Conservation (phyloP, 2,888 invertebrate genomes). For the Alsophila aescularia region DNA sequence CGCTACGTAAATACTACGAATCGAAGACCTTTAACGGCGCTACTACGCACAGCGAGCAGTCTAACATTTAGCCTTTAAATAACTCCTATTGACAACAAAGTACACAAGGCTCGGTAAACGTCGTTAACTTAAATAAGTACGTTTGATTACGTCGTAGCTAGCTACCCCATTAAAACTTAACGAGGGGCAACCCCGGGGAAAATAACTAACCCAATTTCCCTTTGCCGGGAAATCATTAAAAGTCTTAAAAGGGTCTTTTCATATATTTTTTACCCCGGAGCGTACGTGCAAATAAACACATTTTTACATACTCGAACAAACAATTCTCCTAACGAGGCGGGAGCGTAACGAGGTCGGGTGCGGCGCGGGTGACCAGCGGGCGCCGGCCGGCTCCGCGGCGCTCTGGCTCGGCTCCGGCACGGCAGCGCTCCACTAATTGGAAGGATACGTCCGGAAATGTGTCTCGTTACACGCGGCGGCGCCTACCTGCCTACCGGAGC, state of each 20-base stretch:
- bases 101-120: constrained; percentile 72
- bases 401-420: constrained; percentile 40
- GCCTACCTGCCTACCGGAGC: constrained; percentile 57
- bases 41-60: constrained; percentile 19
- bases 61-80: constrained; percentile 49
- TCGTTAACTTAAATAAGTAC: constrained; percentile 83
- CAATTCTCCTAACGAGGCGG: constrained; percentile 83
- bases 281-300: constrained; percentile 85
- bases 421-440: constrained; percentile 69
- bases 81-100: constrained; percentile 75
- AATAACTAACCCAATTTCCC: constrained; percentile 85
- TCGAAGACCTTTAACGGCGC: constrained; percentile 44
- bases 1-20: constrained; percentile 39
- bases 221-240: constrained; percentile 85
- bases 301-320: constrained; percentile 85
- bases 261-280: constrained; percentile 81
- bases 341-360: constrained; percentile 75
- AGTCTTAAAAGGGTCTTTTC: constrained; percentile 85
- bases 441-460: constrained; percentile 76
- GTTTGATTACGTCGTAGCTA: constrained; percentile 83
- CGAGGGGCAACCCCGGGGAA: constrained; percentile 83
- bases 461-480: constrained; percentile 72
- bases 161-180: constrained; percentile 85
- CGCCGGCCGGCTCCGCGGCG: constrained; percentile 38
- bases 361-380: constrained; percentile 42